These are phyloP conservation scores for Malurus alboscapulatus DNA, from an alignment of 2,113 vertebrate genomes.

Conservation along the genomic window DNA sequence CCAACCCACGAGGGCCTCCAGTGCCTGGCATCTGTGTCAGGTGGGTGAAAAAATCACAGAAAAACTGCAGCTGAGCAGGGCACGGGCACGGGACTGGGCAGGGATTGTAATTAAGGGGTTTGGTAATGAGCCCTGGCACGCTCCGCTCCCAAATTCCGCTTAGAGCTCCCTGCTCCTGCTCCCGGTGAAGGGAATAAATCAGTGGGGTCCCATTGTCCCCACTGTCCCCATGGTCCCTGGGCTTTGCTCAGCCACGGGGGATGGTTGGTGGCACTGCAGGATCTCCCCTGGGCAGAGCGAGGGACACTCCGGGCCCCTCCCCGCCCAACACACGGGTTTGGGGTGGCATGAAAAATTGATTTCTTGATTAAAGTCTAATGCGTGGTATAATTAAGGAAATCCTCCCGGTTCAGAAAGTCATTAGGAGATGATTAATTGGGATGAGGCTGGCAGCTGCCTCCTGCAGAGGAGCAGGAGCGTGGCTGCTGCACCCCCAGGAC, in stretches of 20 bases:
- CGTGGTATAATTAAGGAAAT: conserved; percentile 62
- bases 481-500: background rate
- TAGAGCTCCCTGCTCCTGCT: background rate
- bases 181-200: background rate
- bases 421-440: conserved; percentile 55
- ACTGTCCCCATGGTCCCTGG: background rate
- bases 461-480: accelerated
- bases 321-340: background rate
- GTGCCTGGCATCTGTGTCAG: background rate
- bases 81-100: background rate
- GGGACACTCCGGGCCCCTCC: background rate
- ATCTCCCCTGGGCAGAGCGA: accelerated
- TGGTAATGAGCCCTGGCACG: accelerated
- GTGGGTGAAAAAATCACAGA: accelerated
- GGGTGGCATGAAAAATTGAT: background rate
- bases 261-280: accelerated
- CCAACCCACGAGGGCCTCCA: background rate
- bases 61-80: background rate
- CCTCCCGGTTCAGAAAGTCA: conserved; percentile 8
- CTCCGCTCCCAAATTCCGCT: background rate
- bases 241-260: background rate
- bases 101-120: background rate
- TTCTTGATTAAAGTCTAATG: conserved; percentile 61
- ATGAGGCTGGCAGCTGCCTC: background rate
- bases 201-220: too few relatives aligned